Percentiles rank a stretch among this genome's conserved stretches.
These are phyloP conservation scores for Lanius collurio DNA, from an alignment of 2,113 vertebrate genomes.

Conservation along the genomic window DNA sequence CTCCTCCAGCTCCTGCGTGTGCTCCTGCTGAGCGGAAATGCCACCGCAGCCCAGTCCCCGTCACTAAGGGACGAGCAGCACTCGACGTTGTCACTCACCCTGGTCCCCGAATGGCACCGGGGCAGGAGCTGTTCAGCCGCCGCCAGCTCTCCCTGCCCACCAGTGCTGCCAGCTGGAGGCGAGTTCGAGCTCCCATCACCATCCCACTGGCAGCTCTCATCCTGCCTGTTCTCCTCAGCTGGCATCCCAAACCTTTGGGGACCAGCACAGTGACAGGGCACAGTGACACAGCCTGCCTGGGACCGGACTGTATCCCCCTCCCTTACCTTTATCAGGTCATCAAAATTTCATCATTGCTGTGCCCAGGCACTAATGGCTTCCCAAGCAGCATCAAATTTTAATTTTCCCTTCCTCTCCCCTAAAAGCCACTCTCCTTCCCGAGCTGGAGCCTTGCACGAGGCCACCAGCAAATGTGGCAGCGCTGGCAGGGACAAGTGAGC, in stretches of 20 bases:
- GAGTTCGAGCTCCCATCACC: background rate
- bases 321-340: slow-evolving; percentile 21
- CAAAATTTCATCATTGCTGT: slow-evolving; percentile 59
- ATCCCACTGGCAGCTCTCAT: background rate
- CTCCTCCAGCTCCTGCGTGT: background rate
- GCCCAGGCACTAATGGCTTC: slow-evolving; percentile 66
- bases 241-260: background rate
- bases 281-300: background rate
- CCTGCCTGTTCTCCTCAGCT: background rate
- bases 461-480: background rate
- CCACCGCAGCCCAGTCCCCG: background rate
- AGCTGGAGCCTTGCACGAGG: background rate
- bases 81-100: background rate
- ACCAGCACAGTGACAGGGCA: background rate
- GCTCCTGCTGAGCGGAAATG: background rate
- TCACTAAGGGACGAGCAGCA: background rate
- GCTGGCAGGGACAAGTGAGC: background rate
- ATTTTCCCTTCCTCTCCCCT: slow-evolving; percentile 14
- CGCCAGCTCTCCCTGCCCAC: background rate
- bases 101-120: background rate
- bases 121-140: background rate
- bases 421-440: slow-evolving; percentile 31
- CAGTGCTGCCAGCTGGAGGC: background rate
- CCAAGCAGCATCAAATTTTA: slow-evolving; percentile 65
- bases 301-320: background rate